Conservation (phyloP, 2,113 vertebrate species). For the Polyodon spathula region DNA sequence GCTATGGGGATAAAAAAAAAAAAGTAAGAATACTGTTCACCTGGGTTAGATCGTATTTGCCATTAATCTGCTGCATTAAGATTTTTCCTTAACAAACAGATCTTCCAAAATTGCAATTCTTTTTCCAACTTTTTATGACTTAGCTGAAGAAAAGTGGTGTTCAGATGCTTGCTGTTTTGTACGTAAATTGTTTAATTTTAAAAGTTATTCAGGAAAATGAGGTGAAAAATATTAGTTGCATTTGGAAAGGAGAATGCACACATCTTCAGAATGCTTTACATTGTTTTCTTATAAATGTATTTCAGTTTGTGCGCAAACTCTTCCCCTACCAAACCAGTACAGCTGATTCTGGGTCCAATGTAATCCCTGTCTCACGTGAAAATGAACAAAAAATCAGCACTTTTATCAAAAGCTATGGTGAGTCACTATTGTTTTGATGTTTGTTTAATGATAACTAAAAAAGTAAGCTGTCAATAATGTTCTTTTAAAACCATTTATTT, state of each 20-base stretch:
- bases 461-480: no score
- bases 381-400: neutral
- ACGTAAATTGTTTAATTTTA: neutral
- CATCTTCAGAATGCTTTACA: neutral
- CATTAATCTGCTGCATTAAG: neutral
- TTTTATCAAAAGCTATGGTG: neutral
- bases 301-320: conserved; percentile 54
- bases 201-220: neutral
- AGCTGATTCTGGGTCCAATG: conserved; percentile 7
- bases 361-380: neutral
- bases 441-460: neutral
- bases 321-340: conserved; percentile 44
- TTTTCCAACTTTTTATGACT: no score
- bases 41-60: neutral
- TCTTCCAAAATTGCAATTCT: no score
- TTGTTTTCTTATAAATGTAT: conserved; percentile 5
- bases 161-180: no score
- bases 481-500: no score
- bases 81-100: no score
- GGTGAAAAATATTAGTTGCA: neutral
- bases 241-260: no score
- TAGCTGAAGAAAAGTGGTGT: no score
- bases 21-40: neutral
- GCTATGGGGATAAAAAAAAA: neutral
- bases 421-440: neutral